These are phyloP conservation scores for Asarcornis scutulata DNA, from an alignment of 2,113 vertebrate species.

Conservation along the genomic window DNA sequence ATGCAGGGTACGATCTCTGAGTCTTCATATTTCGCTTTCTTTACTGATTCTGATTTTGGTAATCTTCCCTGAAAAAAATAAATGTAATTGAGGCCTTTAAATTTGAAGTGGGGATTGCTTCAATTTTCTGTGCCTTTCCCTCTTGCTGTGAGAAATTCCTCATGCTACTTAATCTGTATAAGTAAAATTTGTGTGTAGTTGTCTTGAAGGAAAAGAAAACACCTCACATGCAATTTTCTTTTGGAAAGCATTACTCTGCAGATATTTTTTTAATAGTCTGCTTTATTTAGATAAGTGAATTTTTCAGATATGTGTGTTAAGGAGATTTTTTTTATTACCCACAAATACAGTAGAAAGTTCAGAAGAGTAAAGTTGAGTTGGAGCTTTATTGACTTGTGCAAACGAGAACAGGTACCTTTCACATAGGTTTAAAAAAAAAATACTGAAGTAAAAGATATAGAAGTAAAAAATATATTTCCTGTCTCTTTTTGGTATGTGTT, in stretches of 20 bases:
- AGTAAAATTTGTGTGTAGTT: not conserved
- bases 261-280: not conserved
- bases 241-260: not conserved
- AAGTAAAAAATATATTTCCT: not conserved
- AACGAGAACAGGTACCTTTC: not conserved
- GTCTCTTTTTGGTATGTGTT: not conserved
- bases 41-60: not conserved
- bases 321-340: not conserved
- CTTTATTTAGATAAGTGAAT: not conserved
- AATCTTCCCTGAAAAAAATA: not conserved
- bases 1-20: not conserved
- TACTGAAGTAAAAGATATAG: not conserved
- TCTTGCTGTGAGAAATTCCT: not conserved
- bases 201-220: not conserved
- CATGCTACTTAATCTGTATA: not conserved
- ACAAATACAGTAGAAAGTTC: not conserved
- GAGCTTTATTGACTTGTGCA: not conserved
- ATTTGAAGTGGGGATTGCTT: not conserved
- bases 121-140: not conserved
- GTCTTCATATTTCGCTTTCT: not conserved
- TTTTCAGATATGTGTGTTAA: not conserved
- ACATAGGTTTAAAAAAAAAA: not conserved
- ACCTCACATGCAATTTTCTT: not conserved
- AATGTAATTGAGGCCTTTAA: not conserved
- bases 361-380: not conserved